Evolutionary conservation across 2,113 vertebrate genomes (phyloP), one percentile per base, ranked within the genome.

Genomic region (Struthidea cinerea): DNA sequence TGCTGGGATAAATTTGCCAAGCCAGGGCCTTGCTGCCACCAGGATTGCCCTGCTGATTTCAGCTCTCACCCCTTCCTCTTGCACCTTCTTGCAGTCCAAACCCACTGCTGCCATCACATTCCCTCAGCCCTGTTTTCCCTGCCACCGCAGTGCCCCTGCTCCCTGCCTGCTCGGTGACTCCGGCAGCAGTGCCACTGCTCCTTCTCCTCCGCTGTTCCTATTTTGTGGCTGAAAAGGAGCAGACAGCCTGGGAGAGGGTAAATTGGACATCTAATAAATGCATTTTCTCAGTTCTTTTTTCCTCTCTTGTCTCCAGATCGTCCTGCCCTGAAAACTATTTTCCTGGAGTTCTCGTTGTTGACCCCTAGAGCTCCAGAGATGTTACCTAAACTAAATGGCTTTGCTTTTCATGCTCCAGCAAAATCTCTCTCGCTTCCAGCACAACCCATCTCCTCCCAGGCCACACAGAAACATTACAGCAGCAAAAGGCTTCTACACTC

Each of bases 351-450:
- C 91, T 78, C 16, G 3, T 55, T 70, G 63, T 84, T 93, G 93
- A 78, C 80, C 87, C 78, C 71, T 84, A 15, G 73, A 84, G 93
- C 80, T 94, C 67, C 1, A 2, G 80, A 75, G 89, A 83, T 75
- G 87, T 87, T 94, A 59, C 94, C 94, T 71, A 21, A 95, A 92
- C 68, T 47, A 75, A 94, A 92, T 84, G 65, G 35, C 89, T 94
- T 89, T 84, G 86, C 68, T 93, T 77, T 77, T 70, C 91, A 87
- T 74, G 84, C 91, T 87, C 81, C 94, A 89, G 76, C 89, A 92
- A 87, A 87, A 74, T 17, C 59, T 70, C 55, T 74, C 74, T 69
- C 10, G 2, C 85, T 90, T 70, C 69, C 86, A 81, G 89, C 91
- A 56, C 61, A 81, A 22, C 68, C 56, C 46, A 13, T 81, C 71